phyloP scores from a whole-genome alignment of 1,140 invertebrate species.

The Carposina sasakii region DNA sequence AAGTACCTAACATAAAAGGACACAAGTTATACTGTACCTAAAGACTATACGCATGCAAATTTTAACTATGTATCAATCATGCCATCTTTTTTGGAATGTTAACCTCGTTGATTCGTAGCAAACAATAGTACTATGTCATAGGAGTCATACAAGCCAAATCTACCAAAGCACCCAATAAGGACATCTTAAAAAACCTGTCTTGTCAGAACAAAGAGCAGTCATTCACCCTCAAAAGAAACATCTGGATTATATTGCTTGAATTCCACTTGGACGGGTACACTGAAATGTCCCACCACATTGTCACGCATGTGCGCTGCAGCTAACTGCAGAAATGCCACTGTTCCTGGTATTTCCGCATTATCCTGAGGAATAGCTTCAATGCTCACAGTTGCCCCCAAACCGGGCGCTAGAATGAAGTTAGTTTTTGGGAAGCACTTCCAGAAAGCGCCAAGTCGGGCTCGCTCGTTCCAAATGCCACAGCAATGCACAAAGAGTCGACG shows the following conservation, averaged over 20 bases:
- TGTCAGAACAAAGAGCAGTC: too few relatives aligned
- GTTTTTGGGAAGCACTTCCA: slow-evolving; percentile 42
- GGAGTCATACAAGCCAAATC: too few relatives aligned
- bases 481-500: slow-evolving; percentile 38
- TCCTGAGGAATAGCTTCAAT: slow-evolving; percentile 33
- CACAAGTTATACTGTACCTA: too few relatives aligned
- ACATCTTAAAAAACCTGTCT: too few relatives aligned
- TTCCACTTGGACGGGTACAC: slow-evolving; percentile 36
- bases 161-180: too few relatives aligned
- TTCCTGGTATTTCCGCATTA: slow-evolving; percentile 21
- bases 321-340: slow-evolving; percentile 32
- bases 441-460: slow-evolving; percentile 33
- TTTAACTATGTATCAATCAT: too few relatives aligned
- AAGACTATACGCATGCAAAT: too few relatives aligned
- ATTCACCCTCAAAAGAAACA: slow-evolving; percentile 11
- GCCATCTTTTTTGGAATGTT: too few relatives aligned
- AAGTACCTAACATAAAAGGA: too few relatives aligned
- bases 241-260: slow-evolving; percentile 36
- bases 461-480: slow-evolving; percentile 44
- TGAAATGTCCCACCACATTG: slow-evolving; percentile 37
- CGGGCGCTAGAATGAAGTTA: slow-evolving; percentile 38
- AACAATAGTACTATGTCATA: too few relatives aligned
- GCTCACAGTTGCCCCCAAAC: slow-evolving; percentile 27
- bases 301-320: slow-evolving; percentile 45
- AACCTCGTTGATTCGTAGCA: too few relatives aligned